Conservation (phyloP, 1,140 invertebrate species). For the Sminthurinus signatus region DNA sequence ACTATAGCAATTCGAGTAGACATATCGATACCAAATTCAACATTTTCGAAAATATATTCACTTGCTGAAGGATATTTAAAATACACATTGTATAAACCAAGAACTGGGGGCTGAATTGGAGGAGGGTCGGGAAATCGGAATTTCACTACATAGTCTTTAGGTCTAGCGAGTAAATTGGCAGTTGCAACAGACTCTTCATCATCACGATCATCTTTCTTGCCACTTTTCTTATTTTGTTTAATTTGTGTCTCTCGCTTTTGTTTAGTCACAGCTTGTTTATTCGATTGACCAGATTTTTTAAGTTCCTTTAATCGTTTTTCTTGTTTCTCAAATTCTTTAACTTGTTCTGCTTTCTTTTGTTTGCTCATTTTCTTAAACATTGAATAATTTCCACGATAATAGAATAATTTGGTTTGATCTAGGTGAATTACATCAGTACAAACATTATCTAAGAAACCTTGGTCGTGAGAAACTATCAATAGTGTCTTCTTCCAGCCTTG, state of each 20-base stretch:
- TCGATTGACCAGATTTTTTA: constrained; percentile 90
- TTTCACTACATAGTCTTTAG: constrained; percentile 93
- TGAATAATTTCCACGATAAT: constrained; percentile 97
- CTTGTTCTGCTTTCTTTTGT: constrained; percentile 88
- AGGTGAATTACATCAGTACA: constrained; percentile 98
- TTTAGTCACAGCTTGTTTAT: constrained; percentile 74
- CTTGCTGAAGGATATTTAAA: constrained; percentile 71
- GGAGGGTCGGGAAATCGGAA: constrained; percentile 94
- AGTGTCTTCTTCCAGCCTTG: constrained; percentile 98
- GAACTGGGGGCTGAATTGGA: constrained; percentile 87
- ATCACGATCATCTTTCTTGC: constrained; percentile 72
- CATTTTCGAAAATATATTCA: constrained; percentile 70
- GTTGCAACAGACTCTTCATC: constrained; percentile 51
- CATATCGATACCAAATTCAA: constrained; percentile 94
- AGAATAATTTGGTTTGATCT: constrained; percentile 82
- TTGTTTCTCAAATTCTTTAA: constrained; percentile 98
- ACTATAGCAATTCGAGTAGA: constrained; percentile 80
- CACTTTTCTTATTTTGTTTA: constrained; percentile 73
- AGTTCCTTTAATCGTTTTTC: constrained; percentile 90
- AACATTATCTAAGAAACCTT: constrained; percentile 98
- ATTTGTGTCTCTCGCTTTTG: constrained; percentile 56
- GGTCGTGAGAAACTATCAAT: constrained; percentile 96
- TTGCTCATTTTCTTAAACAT: constrained; percentile 99
- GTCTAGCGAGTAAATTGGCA: constrained; percentile 73
- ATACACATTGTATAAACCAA: constrained; percentile 79